These are phyloP conservation scores for Silurus aristotelis DNA, from an alignment of 2,797 vertebrate species.

Conservation along the genomic window DNA sequence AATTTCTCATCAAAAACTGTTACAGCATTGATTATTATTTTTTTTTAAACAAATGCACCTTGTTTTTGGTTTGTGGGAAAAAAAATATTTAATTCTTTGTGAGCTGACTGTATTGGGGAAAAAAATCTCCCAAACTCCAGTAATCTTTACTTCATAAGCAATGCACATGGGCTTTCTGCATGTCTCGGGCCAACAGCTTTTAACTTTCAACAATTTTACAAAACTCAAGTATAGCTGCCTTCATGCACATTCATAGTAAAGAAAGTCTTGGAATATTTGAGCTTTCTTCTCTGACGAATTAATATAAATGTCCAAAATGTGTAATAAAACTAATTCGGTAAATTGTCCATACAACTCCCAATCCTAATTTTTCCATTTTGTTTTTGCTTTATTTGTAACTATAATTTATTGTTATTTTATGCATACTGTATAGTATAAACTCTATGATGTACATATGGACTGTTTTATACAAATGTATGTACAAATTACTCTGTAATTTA, in stretches of 20 bases:
- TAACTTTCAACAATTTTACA: neutral
- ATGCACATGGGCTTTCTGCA: neutral
- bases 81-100: neutral
- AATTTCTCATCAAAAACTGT: too few relatives aligned
- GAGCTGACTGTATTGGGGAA: neutral
- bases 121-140: neutral
- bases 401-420: conserved; percentile 48
- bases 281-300: neutral
- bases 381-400: conserved; percentile 28
- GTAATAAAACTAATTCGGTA: neutral
- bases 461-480: conserved; percentile 54
- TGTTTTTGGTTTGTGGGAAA: neutral
- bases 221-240: neutral
- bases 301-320: neutral
- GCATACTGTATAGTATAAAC: conserved; percentile 54
- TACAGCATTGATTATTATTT: neutral
- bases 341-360: neutral
- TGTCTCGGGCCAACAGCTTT: neutral
- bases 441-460: conserved; percentile 62
- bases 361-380: neutral
- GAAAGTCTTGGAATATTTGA: neutral
- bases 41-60: neutral
- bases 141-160: neutral
- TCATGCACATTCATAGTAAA: neutral
- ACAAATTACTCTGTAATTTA: conserved; percentile 44